Evolutionary conservation across 2,888 invertebrate genomes (phyloP), one percentile per base, ranked within the genome.

Genomic region (Aradus depressus): DNA sequence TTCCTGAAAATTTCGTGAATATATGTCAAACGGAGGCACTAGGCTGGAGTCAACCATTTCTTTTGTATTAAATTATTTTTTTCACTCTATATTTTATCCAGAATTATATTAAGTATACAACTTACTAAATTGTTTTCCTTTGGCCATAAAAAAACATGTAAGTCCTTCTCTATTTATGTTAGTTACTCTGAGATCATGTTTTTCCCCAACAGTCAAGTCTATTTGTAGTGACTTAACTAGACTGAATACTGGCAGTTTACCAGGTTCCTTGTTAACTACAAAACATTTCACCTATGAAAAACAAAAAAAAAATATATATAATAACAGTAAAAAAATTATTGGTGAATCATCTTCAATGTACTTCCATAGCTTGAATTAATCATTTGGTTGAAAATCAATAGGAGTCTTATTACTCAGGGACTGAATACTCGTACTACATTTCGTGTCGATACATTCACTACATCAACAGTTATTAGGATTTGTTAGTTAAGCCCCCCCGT

Each of bases 241-340:
- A 26, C 55, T 55, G 21, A 55, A 52, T 18, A 19, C 16, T 3
- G 55, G 52, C 21, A 34, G n/a, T 35, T 42, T 28, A 18, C 34
- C 14, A 52, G 67, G 67, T 2, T 63, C 59, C 37, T 67, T 65
- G 0, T 64, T 59, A 35, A 72, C 50, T 53, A 75, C 68, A 10
- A 72, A 74, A 53, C 74, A 73, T 37, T 68, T 72, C 3, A 76
- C 71, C 76, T 76, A 61, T 37, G 64, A 65, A 56, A 55, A 26
- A 44, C 26, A 41, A 3, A n/a, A 16, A 18, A 18, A 18, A 43
- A 35, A 25, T 22, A 42, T 12, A 18, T 10, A 37, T 12, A 5
- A 4, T n/a, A 6, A 21, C 4, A 19, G 21, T 44, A 10, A 3
- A 3, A 44, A 23, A 44, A 8, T 19, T 32, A 12, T 14, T 3